These are phyloP conservation scores for Gulo gulo DNA, from an alignment of 2,113 vertebrate species.

Conservation along the genomic window DNA sequence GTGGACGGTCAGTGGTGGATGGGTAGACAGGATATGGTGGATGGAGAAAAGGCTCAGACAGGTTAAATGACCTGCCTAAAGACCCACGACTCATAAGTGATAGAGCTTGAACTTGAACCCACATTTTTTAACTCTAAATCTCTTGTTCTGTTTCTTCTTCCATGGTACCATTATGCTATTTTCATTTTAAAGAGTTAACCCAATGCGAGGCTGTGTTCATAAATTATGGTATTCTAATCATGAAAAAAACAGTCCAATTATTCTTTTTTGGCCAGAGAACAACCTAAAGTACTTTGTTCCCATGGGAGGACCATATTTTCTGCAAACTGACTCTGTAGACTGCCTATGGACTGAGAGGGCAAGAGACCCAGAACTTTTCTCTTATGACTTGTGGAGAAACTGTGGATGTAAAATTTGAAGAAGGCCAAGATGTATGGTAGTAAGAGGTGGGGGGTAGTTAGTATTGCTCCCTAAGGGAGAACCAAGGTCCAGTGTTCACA, in stretches of 20 bases:
- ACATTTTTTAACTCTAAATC: not conserved
- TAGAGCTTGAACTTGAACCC: slow-evolving; percentile 1
- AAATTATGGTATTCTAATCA: not conserved
- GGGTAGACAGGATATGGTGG: not conserved
- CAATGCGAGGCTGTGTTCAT: not conserved
- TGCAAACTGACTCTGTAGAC: not conserved
- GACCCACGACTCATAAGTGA: not conserved
- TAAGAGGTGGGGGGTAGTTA: not conserved
- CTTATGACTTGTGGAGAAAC: not conserved
- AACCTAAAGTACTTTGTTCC: not conserved
- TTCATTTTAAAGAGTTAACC: slow-evolving; percentile 14
- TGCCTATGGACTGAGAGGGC: not conserved
- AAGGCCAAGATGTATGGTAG: not conserved
- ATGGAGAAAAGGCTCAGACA: not conserved
- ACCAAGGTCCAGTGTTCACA: not conserved
- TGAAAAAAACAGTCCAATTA: not conserved
- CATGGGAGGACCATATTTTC: not conserved
- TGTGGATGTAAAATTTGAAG: not conserved
- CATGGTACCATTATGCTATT: not conserved
- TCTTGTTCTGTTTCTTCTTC: not conserved
- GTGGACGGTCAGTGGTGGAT: not conserved
- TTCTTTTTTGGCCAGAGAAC: not conserved
- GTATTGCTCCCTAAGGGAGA: not conserved
- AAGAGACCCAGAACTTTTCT: slow-evolving; percentile 5
- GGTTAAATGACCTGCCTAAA: not conserved